Evolutionary conservation across 2,888 invertebrate species (phyloP).

Genomic region (Nephrotoma flavescens): DNA sequence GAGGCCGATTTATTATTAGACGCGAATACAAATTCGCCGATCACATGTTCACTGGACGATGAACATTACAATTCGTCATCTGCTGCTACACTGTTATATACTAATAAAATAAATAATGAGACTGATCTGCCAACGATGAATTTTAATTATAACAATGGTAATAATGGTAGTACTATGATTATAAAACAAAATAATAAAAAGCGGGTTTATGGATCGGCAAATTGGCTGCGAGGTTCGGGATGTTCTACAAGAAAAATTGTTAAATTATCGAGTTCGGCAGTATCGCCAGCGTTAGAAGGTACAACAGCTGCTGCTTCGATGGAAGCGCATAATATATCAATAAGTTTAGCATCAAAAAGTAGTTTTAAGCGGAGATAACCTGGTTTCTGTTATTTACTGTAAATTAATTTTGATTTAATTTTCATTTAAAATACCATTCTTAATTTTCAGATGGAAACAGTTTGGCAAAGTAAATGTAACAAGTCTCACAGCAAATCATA

Average conservation of each 20-base stretch:
- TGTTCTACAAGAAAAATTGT: not conserved
- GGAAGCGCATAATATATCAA: not conserved
- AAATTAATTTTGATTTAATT: not conserved
- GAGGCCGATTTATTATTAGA: conserved; percentile 61
- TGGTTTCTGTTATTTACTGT: not conserved
- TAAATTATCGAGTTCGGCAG: not conserved
- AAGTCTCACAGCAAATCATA: too few species aligned
- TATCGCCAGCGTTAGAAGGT: not conserved
- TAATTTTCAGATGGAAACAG: too few species aligned
- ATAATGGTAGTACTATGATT: not conserved
- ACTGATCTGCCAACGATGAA: not conserved
- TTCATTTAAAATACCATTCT: too few species aligned
- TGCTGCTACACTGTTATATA: not conserved
- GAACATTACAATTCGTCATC: conserved; percentile 7
- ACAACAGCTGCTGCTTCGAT: not conserved
- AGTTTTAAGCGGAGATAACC: not conserved
- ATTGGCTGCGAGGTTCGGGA: not conserved
- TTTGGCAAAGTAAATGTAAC: too few species aligned
- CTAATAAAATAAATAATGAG: not conserved
- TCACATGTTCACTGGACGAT: conserved; percentile 38
- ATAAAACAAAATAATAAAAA: not conserved
- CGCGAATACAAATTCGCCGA: conserved; percentile 50
- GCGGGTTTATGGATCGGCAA: not conserved
- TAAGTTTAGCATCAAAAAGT: not conserved
- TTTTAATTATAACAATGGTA: not conserved